Evolutionary conservation across 1,140 invertebrate genomes (phyloP).

Genomic region (Mactra quadrangularis): DNA sequence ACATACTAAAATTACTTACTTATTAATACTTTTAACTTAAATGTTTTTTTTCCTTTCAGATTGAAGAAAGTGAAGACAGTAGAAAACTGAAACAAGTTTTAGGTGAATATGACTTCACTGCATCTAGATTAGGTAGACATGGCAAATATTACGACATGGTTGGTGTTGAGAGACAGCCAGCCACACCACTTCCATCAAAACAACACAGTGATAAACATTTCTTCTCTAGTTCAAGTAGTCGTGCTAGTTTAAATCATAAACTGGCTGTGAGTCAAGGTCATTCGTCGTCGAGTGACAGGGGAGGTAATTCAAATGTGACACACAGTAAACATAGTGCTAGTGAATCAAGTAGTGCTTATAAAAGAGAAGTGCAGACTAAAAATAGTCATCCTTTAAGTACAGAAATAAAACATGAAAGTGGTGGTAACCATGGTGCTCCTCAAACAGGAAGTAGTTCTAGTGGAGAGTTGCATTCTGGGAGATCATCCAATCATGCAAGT

Average conservation of each 20-base stretch:
- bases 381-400: neutral
- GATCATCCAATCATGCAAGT: neutral
- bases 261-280: no score
- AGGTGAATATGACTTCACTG: no score
- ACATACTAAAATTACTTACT: no score
- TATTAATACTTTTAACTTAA: no score
- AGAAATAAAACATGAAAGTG: neutral
- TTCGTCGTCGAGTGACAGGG: no score
- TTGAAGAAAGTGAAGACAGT: no score
- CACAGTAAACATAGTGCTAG: constrained; percentile 11
- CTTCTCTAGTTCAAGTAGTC: neutral
- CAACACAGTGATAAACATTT: neutral
- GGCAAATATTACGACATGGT: neutral
- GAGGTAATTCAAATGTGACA: neutral
- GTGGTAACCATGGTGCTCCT: constrained; percentile 21
- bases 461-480: neutral
- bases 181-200: constrained; percentile 23
- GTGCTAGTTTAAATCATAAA: no score
- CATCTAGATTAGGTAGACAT: neutral
- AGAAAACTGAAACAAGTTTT: no score
- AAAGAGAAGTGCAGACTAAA: constrained; percentile 11
- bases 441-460: neutral
- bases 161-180: constrained; percentile 20
- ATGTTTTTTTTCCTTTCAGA: no score
- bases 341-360: constrained; percentile 14